Evolutionary conservation across 30 jellyfish, hydroid and myxozoan genomes (phyloP).

Genomic region (Pelagia noctiluca): DNA sequence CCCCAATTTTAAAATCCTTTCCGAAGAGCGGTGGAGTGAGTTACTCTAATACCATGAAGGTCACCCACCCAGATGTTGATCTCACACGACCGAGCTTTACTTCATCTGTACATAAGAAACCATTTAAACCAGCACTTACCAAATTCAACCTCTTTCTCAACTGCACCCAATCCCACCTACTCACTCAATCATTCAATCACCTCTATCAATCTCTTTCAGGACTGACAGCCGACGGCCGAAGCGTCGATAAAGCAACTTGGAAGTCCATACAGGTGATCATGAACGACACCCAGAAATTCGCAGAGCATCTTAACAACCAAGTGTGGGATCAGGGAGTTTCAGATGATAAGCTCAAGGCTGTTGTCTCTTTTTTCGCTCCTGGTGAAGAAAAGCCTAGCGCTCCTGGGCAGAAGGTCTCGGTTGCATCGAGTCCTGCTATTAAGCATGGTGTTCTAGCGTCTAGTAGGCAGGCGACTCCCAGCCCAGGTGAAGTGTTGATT

Average conservation of each 20-base stretch:
- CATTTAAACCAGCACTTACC: no score
- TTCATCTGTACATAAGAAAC: no score
- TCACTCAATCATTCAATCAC: not conserved
- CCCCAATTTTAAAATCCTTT: no score
- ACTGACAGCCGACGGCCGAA: conserved; percentile 66
- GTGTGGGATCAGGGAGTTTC: conserved; percentile 71
- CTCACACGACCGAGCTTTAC: no score
- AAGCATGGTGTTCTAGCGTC: no score
- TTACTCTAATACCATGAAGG: no score
- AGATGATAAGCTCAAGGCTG: conserved; percentile 73
- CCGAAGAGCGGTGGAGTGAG: no score
- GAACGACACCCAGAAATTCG: conserved; percentile 83
- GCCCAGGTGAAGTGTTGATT: conserved; percentile 66
- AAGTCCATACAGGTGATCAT: conserved; percentile 80
- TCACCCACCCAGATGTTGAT: no score
- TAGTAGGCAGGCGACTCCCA: conserved; percentile 5
- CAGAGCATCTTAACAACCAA: conserved; percentile 62
- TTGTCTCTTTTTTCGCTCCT: conserved; percentile 74
- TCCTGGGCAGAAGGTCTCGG: conserved; percentile 20
- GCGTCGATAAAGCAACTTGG: conserved; percentile 77
- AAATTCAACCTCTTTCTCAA: no score
- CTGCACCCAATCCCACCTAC: not conserved
- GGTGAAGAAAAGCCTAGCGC: conserved; percentile 49
- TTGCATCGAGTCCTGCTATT: not conserved
- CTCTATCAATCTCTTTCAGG: not conserved